Percentiles rank a stretch among this genome's conserved stretches.
Conservation (phyloP, 2,888 invertebrate genomes). For the Terebella lapidaria region DNA sequence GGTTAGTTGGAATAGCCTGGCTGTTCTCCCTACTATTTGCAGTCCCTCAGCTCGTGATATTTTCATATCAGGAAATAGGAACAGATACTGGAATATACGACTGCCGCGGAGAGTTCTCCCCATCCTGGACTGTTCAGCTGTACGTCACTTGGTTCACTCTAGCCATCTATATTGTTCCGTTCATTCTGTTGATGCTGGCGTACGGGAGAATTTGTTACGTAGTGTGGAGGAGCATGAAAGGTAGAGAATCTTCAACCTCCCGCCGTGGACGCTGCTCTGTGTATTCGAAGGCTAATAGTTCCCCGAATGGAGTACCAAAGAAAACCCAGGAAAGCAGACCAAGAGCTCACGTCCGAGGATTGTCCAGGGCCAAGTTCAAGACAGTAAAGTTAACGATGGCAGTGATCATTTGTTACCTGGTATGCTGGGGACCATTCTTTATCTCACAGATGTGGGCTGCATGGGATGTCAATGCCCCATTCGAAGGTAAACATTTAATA, state of each 20-base stretch:
- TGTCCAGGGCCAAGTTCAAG: conserved; percentile 52
- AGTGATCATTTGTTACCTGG: conserved; percentile 61
- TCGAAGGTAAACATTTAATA: conserved; percentile 38
- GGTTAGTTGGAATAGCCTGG: conserved; percentile 43
- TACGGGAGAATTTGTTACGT: conserved; percentile 50
- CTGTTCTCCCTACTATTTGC: conserved; percentile 11
- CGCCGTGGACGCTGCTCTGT: not conserved
- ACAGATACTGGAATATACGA: conserved; percentile 28
- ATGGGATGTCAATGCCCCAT: conserved; percentile 27
- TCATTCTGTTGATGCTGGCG: conserved; percentile 43
- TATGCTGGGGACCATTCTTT: conserved; percentile 67
- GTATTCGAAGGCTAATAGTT: not conserved
- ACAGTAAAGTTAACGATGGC: conserved; percentile 56
- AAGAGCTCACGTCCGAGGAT: not conserved
- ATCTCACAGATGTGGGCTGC: conserved; percentile 61
- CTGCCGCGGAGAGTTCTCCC: conserved; percentile 45
- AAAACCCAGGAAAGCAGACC: not conserved
- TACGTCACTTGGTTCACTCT: conserved; percentile 50
- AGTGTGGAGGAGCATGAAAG: conserved; percentile 29
- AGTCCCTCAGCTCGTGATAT: conserved; percentile 18
- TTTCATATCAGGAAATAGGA: conserved; percentile 19
- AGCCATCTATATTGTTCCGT: conserved; percentile 52
- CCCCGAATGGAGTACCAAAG: not conserved
- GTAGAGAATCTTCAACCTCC: not conserved
- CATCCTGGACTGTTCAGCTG: conserved; percentile 37